Evolutionary conservation across 2,888 invertebrate genomes (phyloP), one percentile per base, ranked within the genome.

Genomic region (Diadegma fenestrale): DNA sequence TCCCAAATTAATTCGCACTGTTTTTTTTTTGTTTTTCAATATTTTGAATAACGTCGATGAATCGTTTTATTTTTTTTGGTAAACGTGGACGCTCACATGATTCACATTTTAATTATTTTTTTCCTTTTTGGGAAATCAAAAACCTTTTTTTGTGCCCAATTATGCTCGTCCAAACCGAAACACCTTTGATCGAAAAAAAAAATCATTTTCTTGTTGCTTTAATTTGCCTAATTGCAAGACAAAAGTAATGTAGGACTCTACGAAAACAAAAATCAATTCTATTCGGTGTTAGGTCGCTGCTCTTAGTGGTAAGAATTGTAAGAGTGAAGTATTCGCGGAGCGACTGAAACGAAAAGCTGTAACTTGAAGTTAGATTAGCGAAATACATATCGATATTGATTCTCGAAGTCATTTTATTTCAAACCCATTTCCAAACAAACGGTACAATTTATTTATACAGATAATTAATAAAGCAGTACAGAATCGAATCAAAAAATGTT

Each of bases 321-420:
- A 81, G 8, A 17, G 17, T 12, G 12, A 71, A 54, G 30, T n/a
- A 26, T 63, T 51, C 22, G 45, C 5, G 66, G 54, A 30, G 33
- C 58, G 30, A 66, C 22, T 14, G 7, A 45, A 78, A 71, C 64
- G 26, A 71, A 82, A 63, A 73, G 17, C 68, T 88, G 86, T 85
- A 87, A 78, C 72, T 81, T 79, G 45, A 80, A 68, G 64, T 41
- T 86, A 83, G 66, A 81, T 81, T 82, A 86, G 78, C 54, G 75
- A 88, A 88, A 88, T 88, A 88, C 88, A 88, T 88, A 88, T 88
- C 87, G 82, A 80, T 80, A 69, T 66, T 80, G 33, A 73, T 77
- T 80, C 61, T 73, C 54, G 37, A 69, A 64, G 33, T 63, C 78
- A 63, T 33, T 85, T 81, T 75, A 85, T 87, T 85, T 41, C 6